Evolutionary conservation across 2,113 vertebrate genomes (phyloP), one percentile per base, ranked within the genome.

Genomic region (Lepisosteus osseus): DNA sequence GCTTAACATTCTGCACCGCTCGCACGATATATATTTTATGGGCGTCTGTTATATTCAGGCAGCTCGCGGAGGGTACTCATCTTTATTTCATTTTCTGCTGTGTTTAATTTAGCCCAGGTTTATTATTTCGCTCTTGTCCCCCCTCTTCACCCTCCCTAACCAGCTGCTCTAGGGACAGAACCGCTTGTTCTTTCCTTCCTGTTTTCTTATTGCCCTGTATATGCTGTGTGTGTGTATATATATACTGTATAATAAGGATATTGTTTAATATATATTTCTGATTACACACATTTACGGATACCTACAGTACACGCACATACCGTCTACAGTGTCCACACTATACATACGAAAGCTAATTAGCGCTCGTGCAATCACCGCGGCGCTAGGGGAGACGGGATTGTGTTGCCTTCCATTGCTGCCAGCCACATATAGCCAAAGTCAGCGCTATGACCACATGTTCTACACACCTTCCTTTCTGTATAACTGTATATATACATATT

Each of bases 31-130:
- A 88, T 90, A 88, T 91, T 91, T 88, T 83, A 88, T 86, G 80
- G 77, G 72, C 77, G 76, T 83, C 79, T 90, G 90, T 88, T 85
- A 87, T 86, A 90, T 90, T 89, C 86, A 78, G 82, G 82, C 71
- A 78, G 80, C 83, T 85, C 85, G 75, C 81, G 68, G 77, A 15
- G 80, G 78, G 78, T 82, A 78, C 87, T 91, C 90, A 91, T 91
- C 86, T 91, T 90, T 92, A 87, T 91, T 91, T 90, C 84, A 90
- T 90, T 87, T 83, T 69, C 80, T 82, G 79, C 77, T 80, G 74
- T 85, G 89, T 90, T 87, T 85, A 87, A 90, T 90, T 90, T 89
- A 73, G 72, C 73, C 79, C 54, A 66, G 80, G 83, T 75, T 78
- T 79, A 81, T 82, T 76, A 78, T 77, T 76, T 80, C 68, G 13